Evolutionary conservation across 2,888 invertebrate genomes (phyloP).

Genomic region (Drosophila kambysellisi): DNA sequence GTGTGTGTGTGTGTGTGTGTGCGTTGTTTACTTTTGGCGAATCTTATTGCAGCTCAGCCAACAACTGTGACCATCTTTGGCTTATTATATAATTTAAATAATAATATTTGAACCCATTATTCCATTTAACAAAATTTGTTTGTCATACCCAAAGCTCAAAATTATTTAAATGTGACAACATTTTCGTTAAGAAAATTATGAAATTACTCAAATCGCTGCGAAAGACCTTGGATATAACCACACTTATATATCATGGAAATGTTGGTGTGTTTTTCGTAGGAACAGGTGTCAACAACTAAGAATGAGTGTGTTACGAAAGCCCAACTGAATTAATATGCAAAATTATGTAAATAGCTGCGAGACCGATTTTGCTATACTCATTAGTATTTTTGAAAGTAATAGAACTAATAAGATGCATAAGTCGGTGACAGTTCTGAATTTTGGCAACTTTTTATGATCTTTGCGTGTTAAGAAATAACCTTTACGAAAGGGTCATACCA

Average conservation of each 20-base stretch:
- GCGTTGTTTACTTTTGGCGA: constrained; percentile 43
- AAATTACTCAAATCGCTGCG: constrained; percentile 45
- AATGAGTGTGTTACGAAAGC: constrained; percentile 11
- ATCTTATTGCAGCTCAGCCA: constrained; percentile 59
- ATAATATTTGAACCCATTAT: constrained; percentile 56
- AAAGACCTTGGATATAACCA: constrained; percentile 56
- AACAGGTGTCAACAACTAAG: constrained; percentile 18
- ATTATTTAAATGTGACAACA: constrained; percentile 66
- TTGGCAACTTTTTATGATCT: not conserved
- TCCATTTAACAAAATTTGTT: constrained; percentile 65
- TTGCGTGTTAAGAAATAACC: not conserved
- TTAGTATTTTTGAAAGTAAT: constrained; percentile 4
- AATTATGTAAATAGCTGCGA: constrained; percentile 8
- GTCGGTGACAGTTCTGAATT: not conserved
- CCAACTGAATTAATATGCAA: constrained; percentile 7
- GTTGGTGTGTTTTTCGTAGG: constrained; percentile 8
- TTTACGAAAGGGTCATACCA: not conserved
- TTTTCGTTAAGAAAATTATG: constrained; percentile 52
- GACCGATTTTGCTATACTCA: constrained; percentile 1
- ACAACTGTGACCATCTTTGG: constrained; percentile 68
- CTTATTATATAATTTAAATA: constrained; percentile 64
- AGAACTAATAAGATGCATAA: constrained; percentile 4
- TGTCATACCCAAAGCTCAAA: constrained; percentile 48
- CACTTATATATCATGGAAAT: constrained; percentile 43
- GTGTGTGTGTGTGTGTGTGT: constrained; percentile 27